Conservation (phyloP, 64 coral and sea anemone genomes). For the Montipora capricornis region DNA sequence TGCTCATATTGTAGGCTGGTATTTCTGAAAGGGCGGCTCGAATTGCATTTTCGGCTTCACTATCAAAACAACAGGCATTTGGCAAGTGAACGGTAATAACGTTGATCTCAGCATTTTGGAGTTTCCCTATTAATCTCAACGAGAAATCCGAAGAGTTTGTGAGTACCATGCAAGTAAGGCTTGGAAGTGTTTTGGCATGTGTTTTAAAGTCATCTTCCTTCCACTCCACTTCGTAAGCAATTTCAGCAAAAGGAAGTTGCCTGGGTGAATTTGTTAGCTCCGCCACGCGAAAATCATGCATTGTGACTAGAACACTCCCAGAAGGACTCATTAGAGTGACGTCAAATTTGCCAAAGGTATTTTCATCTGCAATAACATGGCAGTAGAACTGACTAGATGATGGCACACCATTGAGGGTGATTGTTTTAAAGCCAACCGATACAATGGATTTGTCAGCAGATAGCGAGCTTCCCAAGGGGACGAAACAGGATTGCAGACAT, state of each 20-base stretch:
- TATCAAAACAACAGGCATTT: background rate
- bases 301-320: conserved; percentile 25
- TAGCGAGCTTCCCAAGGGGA: background rate
- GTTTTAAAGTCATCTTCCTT: conserved; percentile 9
- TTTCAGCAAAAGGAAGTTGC: background rate
- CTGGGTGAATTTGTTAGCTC: conserved; percentile 11
- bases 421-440: conserved; percentile 40
- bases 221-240: conserved; percentile 34
- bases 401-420: background rate
- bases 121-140: background rate
- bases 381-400: conserved; percentile 12
- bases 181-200: background rate
- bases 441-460: conserved; percentile 22
- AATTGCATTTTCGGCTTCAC: background rate
- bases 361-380: conserved; percentile 20
- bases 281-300: conserved; percentile 20
- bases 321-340: conserved; percentile 32
- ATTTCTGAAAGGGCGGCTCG: background rate
- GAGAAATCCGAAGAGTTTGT: conserved; percentile 15
- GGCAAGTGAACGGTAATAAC: background rate
- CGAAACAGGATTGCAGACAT: conserved; percentile 72
- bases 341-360: background rate
- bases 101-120: background rate
- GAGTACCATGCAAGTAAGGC: conserved; percentile 15
- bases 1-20: background rate